Evolutionary conservation across 2,113 vertebrate genomes (phyloP).

Genomic region (Neopipo cinnamomea): DNA sequence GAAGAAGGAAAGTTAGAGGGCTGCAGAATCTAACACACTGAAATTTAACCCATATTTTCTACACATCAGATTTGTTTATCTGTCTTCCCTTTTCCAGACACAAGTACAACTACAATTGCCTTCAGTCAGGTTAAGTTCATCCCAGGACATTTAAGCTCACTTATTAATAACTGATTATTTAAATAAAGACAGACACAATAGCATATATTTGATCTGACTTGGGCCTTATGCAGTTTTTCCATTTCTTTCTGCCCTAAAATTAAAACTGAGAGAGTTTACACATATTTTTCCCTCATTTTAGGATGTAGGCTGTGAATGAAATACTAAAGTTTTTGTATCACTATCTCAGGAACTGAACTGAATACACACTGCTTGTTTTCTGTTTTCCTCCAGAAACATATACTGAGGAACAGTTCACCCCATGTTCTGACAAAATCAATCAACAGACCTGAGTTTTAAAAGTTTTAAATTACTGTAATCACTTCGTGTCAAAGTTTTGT

Average conservation of each 20-base stretch:
- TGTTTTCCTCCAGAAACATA: neutral
- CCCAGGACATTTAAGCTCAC: neutral
- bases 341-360: neutral
- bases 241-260: neutral
- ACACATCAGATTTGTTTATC: neutral
- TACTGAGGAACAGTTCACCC: neutral
- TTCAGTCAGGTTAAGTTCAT: neutral
- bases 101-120: neutral
- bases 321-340: neutral
- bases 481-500: neutral
- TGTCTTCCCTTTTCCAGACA: neutral
- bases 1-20: neutral
- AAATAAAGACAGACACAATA: neutral
- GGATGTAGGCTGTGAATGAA: neutral
- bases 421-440: neutral
- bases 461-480: neutral
- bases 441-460: neutral
- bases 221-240: neutral
- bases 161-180: neutral
- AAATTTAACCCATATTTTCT: neutral
- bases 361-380: neutral
- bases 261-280: neutral
- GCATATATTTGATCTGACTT: neutral
- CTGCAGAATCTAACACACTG: neutral
- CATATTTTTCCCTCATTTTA: neutral